Evolutionary conservation across 35 echinoderm and acorn worm genomes (phyloP), one percentile per base, ranked within the genome.

Genomic region (Diadema setosum): DNA sequence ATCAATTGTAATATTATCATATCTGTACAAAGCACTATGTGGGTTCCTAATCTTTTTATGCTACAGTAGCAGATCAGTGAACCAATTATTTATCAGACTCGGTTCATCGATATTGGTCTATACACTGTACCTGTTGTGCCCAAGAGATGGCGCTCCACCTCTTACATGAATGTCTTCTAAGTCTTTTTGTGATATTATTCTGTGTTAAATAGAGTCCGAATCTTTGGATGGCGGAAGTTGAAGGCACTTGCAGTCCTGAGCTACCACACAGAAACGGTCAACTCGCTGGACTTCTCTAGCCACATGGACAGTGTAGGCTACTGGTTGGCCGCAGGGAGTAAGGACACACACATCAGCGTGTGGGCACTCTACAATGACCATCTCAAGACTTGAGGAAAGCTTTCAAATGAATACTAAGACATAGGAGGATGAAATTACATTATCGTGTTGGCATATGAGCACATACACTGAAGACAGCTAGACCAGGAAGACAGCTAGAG

Each of bases 281-380:
- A 94, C 39, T 65, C 83, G 26, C n/a, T 98, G 24, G 81, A 82
- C 14, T 98, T 94, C 58, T 98, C 95, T 12, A 4, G 18, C 26
- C 48, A 59, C 3, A 23, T 88, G 8, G 23, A 45, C 3, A 57
- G 75, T n/a, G 84, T 89, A 78, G n/a, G 48, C 18, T 55, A 80
- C 11, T 50, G 94, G n/a, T 50, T 98, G 20, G 95, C 95, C 17
- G 95, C 86, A 12, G 95, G 95, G 1, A 91, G 86, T 11, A 98
- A 98, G 42, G 95, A 98, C 58, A 94, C 85, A 39, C 89, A 94
- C 32, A 98, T 98, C 24, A 98, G 95, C 91, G 41, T 98, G 11
- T 98, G 95, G 95, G 94, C 95, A 63, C 61, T 98, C 43, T 98
- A 97, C 60, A 91, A 92, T 78, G 73, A 78, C 73, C 48, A 52